phyloP scores from a whole-genome alignment of 2,797 vertebrate genomes.

The Jordanella pulchra region DNA sequence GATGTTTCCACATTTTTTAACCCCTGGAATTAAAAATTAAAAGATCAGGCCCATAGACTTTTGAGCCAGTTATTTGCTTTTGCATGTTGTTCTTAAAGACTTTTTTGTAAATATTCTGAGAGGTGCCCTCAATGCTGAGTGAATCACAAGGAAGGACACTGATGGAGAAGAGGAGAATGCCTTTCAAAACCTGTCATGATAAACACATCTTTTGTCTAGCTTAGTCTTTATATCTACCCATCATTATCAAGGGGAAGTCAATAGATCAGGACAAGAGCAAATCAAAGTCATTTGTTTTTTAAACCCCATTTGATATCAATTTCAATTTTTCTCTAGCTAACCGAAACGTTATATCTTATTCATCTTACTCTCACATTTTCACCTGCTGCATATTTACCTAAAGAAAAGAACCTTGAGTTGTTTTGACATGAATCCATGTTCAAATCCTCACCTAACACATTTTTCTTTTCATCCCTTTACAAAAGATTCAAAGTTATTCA shows the following conservation, averaged over 20 bases:
- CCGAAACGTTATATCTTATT: constrained; percentile 19
- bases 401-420: constrained; percentile 27
- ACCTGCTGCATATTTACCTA: constrained; percentile 24
- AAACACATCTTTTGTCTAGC: constrained; percentile 1
- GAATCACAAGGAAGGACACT: background rate
- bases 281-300: constrained; percentile 13
- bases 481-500: constrained; percentile 28
- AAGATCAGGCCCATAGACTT: too few relatives aligned
- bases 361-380: constrained; percentile 38
- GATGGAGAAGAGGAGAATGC: background rate
- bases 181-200: constrained; percentile 24
- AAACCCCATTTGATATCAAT: background rate
- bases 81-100: background rate
- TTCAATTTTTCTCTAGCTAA: background rate
- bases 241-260: constrained; percentile 16
- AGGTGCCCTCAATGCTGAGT: background rate
- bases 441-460: constrained; percentile 16
- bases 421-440: constrained; percentile 20
- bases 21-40: too few relatives aligned
- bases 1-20: too few relatives aligned
- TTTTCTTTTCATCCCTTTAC: constrained; percentile 33
- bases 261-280: constrained; percentile 14
- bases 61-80: too few relatives aligned
- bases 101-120: background rate
- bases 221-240: constrained; percentile 15